These are phyloP conservation scores for Crossoptilon crossoptilon DNA, from an alignment of 2,797 vertebrate species.

Conservation along the genomic window DNA sequence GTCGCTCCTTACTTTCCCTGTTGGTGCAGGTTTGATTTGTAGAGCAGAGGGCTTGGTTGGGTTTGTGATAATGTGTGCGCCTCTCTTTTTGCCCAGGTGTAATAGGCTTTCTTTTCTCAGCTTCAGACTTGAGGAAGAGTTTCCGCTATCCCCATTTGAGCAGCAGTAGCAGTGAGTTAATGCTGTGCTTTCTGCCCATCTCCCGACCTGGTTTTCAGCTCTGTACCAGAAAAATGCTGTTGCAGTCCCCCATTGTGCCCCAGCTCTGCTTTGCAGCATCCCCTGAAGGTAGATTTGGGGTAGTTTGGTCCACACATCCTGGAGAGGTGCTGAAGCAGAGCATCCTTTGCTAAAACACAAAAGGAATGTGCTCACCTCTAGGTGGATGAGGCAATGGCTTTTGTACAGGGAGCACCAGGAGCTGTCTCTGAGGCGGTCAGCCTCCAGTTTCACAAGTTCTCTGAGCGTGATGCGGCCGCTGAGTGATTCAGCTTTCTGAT, in stretches of 20 bases:
- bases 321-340: neutral
- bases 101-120: neutral
- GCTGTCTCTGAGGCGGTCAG: neutral
- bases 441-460: neutral
- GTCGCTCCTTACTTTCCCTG: neutral
- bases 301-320: fast-evolving
- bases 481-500: neutral
- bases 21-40: neutral
- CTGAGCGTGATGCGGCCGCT: neutral
- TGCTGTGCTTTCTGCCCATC: neutral
- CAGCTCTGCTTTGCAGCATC: neutral
- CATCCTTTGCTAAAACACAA: fast-evolving
- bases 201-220: neutral
- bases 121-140: neutral
- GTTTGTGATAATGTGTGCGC: fast-evolving
- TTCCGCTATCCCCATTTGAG: neutral
- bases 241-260: neutral
- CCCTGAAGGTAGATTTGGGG: neutral
- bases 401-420: neutral
- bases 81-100: neutral
- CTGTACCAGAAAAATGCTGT: neutral
- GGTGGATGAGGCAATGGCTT: neutral
- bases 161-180: neutral
- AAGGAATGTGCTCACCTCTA: neutral
- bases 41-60: neutral